Percentiles rank a stretch among this genome's conserved stretches.
Conservation (phyloP, 1,140 invertebrate genomes). For the Rhyacophila brunnea region DNA sequence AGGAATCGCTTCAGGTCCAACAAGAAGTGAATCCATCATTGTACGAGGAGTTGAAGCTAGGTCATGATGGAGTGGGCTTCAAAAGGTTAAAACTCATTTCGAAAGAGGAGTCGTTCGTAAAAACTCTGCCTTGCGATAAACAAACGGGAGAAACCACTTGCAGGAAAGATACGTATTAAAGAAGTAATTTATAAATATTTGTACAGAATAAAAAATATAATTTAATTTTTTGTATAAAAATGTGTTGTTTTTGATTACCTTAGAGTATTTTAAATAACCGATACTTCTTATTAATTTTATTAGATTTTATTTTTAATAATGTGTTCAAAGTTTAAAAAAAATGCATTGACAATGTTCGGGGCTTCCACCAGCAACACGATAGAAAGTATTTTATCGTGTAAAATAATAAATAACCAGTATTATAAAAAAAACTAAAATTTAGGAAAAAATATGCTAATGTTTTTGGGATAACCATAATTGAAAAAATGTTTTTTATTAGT, state of each 20-base stretch:
- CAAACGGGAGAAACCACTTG: background rate
- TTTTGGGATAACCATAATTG: no score
- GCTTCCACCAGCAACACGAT: slow-evolving; percentile 14
- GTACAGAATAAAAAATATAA: background rate
- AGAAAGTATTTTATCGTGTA: background rate
- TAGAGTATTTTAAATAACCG: no score
- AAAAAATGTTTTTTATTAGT: no score
- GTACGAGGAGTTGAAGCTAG: slow-evolving; percentile 77
- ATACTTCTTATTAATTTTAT: no score
- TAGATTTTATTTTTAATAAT: background rate
- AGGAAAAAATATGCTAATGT: no score
- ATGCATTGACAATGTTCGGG: slow-evolving; percentile 1
- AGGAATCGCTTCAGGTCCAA: slow-evolving; percentile 57
- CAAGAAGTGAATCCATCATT: slow-evolving; percentile 70
- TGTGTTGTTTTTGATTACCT: no score
- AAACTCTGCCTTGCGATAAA: background rate
- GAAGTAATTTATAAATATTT: background rate
- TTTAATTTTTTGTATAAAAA: no score
- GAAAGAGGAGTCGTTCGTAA: slow-evolving; percentile 30
- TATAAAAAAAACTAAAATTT: no score
- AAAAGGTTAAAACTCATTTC: slow-evolving; percentile 68
- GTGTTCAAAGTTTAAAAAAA: background rate
- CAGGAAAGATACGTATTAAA: slow-evolving; percentile 19
- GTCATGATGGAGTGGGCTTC: slow-evolving; percentile 75
- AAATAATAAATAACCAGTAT: background rate